A percentile compares a stretch with the other conserved stretches of the same genome.
Conservation (phyloP, 2,113 vertebrate genomes). For the Scolopax mira region DNA sequence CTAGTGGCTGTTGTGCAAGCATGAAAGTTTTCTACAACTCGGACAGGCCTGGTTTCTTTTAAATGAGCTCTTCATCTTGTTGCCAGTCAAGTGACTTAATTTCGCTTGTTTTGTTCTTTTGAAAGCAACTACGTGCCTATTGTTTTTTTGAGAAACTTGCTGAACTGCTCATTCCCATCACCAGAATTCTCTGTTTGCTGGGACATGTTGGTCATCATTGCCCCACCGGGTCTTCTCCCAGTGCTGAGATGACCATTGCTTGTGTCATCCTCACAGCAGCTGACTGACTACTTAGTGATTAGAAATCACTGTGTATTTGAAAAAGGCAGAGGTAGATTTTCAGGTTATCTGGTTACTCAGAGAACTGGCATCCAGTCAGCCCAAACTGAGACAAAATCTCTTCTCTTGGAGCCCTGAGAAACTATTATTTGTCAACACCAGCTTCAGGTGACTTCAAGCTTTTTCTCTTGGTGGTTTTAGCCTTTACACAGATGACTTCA, state of each 20-base stretch:
- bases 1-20: background rate
- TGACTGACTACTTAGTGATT: background rate
- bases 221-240: background rate
- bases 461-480: background rate
- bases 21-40: background rate
- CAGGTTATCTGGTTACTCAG: background rate
- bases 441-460: background rate
- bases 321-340: background rate
- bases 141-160: background rate
- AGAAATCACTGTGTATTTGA: background rate
- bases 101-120: background rate
- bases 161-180: background rate
- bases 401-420: background rate
- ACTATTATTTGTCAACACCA: background rate
- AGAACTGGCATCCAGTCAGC: background rate
- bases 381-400: background rate
- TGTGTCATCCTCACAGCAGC: background rate
- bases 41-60: background rate
- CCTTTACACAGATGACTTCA: background rate
- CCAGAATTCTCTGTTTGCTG: background rate
- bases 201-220: background rate
- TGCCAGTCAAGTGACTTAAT: background rate
- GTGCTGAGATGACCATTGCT: background rate
- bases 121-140: background rate
- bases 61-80: background rate